Conservation (phyloP, 1,140 invertebrate genomes). For the Daktulosphaira vitifoliae region DNA sequence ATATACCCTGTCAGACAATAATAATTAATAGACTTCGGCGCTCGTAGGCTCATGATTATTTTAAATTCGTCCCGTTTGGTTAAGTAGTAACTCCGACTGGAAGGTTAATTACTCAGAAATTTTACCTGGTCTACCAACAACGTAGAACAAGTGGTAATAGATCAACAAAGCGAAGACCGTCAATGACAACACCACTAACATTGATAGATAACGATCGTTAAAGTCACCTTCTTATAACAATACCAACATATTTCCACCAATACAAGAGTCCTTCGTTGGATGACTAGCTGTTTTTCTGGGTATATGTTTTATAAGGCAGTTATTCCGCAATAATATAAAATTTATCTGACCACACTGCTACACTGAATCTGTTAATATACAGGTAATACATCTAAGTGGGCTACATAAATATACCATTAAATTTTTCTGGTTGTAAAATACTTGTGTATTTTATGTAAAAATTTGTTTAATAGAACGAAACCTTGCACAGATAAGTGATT, state of each 20-base stretch:
- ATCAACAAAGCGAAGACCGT: not conserved
- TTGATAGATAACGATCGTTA: not conserved
- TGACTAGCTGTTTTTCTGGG: not conserved
- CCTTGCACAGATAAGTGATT: constrained; percentile 25
- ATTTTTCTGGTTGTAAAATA: constrained; percentile 17
- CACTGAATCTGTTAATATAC: not conserved
- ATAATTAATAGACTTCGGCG: too few relatives aligned
- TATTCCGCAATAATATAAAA: not conserved
- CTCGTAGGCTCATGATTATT: too few relatives aligned
- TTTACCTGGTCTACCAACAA: too few relatives aligned
- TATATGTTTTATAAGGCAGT: not conserved
- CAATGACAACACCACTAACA: not conserved
- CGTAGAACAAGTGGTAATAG: not conserved
- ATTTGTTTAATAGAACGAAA: not conserved
- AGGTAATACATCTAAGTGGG: constrained; percentile 14
- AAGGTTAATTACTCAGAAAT: too few relatives aligned
- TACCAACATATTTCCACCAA: not conserved
- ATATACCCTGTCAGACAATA: too few relatives aligned
- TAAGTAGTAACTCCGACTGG: too few relatives aligned
- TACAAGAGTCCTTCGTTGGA: too few relatives aligned
- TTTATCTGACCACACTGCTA: not conserved
- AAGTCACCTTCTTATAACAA: constrained; percentile 20
- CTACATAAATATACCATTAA: constrained; percentile 31
- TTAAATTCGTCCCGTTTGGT: too few relatives aligned
- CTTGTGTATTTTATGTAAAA: not conserved